These are phyloP conservation scores for Echinarachnius parma DNA, from an alignment of 53 echinoderm and acorn worm species.

Conservation along the genomic window DNA sequence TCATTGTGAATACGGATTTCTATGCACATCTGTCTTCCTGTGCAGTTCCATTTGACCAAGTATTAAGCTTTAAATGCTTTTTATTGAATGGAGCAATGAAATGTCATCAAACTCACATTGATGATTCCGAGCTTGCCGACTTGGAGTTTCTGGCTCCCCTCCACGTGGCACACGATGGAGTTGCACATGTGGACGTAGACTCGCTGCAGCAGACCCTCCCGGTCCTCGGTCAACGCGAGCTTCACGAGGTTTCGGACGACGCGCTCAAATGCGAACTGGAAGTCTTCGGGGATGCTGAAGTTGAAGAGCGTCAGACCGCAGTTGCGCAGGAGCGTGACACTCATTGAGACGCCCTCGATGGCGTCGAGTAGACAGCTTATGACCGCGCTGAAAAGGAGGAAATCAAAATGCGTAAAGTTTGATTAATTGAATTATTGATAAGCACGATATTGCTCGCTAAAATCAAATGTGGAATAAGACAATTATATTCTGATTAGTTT, in stretches of 20 bases:
- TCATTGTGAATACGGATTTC: no score
- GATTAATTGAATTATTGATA: no score
- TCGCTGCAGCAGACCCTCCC: conserved; percentile 76
- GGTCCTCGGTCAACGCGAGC: conserved; percentile 71
- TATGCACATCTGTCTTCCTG: no score
- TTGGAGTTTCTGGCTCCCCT: conserved; percentile 83
- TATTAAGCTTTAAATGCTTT: no score
- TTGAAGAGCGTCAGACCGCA: conserved; percentile 93
- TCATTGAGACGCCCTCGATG: conserved; percentile 74
- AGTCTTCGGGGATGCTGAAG: conserved; percentile 82
- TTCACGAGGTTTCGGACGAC: conserved; percentile 76
- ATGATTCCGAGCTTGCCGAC: conserved; percentile 86
- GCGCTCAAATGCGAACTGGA: conserved; percentile 84
- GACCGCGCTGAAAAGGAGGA: conserved; percentile 44
- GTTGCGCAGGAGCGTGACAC: conserved; percentile 84
- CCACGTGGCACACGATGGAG: conserved; percentile 96
- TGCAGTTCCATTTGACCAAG: no score
- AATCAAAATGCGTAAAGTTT: no score
- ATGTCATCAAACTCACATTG: conserved; percentile 62
- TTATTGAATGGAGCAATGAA: no score
- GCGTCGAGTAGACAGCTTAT: conserved; percentile 77
- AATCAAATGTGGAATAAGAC: background rate
- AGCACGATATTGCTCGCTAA: no score
- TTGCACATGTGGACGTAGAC: conserved; percentile 97
- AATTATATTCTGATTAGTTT: background rate